These are phyloP conservation scores for Melanostigma gelatinosum DNA, from an alignment of 2,113 vertebrate species.

Conservation along the genomic window DNA sequence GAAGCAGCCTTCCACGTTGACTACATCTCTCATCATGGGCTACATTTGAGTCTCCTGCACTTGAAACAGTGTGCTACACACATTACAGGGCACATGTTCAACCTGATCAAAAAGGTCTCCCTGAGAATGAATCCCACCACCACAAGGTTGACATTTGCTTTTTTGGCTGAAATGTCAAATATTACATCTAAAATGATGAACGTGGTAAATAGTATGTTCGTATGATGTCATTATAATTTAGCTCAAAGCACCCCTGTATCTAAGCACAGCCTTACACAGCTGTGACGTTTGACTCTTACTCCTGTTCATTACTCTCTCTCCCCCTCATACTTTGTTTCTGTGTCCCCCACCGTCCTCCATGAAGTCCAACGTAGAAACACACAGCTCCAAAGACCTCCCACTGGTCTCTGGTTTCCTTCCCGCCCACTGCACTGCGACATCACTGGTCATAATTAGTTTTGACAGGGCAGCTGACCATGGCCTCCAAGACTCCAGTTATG, in stretches of 20 bases:
- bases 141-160: neutral
- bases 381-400: neutral
- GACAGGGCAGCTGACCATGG: conserved; percentile 18
- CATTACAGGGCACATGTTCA: neutral
- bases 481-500: conserved; percentile 2
- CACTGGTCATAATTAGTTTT: conserved; percentile 32
- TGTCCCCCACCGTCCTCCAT: neutral
- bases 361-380: neutral
- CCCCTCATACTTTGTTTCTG: neutral
- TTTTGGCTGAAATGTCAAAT: neutral
- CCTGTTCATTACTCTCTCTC: neutral
- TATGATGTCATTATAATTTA: neutral
- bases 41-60: neutral
- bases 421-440: neutral
- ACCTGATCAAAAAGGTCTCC: neutral
- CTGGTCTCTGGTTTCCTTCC: neutral
- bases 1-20: neutral
- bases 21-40: neutral
- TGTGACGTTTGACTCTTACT: neutral
- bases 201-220: neutral
- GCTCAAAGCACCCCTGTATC: neutral
- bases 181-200: neutral
- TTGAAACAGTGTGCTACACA: neutral
- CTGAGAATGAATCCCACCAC: neutral
- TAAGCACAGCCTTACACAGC: neutral